Percentiles rank a stretch among this genome's conserved stretches.
Evolutionary conservation across 2,113 vertebrate species (phyloP).

Genomic region (Cottus gobio): DNA sequence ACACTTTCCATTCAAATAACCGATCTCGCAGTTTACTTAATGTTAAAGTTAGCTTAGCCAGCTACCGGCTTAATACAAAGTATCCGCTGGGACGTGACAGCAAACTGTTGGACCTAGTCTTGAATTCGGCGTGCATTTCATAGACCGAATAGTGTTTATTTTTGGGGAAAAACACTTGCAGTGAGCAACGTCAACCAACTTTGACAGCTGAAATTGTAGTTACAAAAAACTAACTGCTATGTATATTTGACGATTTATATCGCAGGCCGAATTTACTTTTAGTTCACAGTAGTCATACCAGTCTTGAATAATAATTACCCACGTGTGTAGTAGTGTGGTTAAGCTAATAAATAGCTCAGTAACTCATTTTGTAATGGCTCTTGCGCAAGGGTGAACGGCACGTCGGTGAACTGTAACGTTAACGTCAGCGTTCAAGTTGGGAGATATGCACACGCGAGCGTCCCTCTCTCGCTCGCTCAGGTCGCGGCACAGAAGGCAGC

Average conservation of each 20-base stretch:
- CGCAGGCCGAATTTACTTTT: background rate
- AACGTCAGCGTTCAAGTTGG: slow-evolving; percentile 70
- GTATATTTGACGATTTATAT: background rate
- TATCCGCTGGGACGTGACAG: background rate
- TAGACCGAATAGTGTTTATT: background rate
- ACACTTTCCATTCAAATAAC: background rate
- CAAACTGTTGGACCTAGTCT: background rate
- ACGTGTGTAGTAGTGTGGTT: fast-evolving
- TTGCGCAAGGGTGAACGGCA: slow-evolving; percentile 30
- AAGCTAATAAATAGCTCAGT: background rate
- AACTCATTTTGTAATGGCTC: background rate
- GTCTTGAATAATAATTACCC: background rate
- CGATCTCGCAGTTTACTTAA: too few species aligned
- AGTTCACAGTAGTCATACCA: too few species aligned
- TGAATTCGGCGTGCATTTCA: background rate
- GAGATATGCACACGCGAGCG: slow-evolving; percentile 42
- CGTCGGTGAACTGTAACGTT: slow-evolving; percentile 48
- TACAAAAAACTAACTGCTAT: background rate
- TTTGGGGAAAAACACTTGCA: too few species aligned
- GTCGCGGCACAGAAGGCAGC: slow-evolving; percentile 54
- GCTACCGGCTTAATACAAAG: background rate
- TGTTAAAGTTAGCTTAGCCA: background rate
- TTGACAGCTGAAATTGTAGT: slow-evolving; percentile 4
- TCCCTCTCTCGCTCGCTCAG: slow-evolving; percentile 35
- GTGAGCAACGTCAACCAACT: background rate